Evolutionary conservation across 2,888 invertebrate species (phyloP), one percentile per base, ranked within the genome.

Genomic region (Eupeodes latifasciatus): DNA sequence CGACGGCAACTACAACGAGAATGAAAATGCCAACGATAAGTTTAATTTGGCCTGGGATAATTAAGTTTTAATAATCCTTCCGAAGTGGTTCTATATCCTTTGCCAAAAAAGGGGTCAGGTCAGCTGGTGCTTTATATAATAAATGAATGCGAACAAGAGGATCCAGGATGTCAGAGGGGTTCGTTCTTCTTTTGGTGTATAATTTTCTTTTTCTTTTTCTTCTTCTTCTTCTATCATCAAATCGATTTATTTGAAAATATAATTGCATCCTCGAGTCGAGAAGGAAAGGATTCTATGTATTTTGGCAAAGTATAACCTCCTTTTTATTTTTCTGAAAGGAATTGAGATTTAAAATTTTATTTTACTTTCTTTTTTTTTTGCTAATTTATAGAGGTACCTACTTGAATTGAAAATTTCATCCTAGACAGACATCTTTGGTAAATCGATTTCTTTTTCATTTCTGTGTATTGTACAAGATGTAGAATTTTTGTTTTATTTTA

Each of bases 21-120:
- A 6, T 9, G 14, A 9, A 16, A 27, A 27, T 0, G 57, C 2
- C 14, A 44, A 19, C 7, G n/a, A 16, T 19, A 51, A 40, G 36
- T 69, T 62, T 36, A 57, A 40, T 53, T 51, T 81, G 71, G 53
- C 64, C 64, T 40, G 55, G 19, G 51, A 74, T 77, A 81, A 78
- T 85, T 84, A 77, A 77, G 79, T 74, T 84, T 84, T 72, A 64
- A 83, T 75, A 71, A 82, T 61, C 71, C n/a, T 12, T 40, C 49
- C 5, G 47, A 40, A 67, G 66, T n/a, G 69, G 51, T 47, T 27
- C 11, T 40, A 40, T 40, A 5, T 40, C 12, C 36, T 49, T 34
- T 57, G 5, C 6, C n/a, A 11, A 1, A n/a, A 53, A 40, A 44
- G 71, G 16, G 72, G 72, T n/a, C 47, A 59, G 72, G 51, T 67